Percentiles rank a stretch among this genome's conserved stretches.
Conservation (phyloP, 2,888 invertebrate species). For the Spisula solida region DNA sequence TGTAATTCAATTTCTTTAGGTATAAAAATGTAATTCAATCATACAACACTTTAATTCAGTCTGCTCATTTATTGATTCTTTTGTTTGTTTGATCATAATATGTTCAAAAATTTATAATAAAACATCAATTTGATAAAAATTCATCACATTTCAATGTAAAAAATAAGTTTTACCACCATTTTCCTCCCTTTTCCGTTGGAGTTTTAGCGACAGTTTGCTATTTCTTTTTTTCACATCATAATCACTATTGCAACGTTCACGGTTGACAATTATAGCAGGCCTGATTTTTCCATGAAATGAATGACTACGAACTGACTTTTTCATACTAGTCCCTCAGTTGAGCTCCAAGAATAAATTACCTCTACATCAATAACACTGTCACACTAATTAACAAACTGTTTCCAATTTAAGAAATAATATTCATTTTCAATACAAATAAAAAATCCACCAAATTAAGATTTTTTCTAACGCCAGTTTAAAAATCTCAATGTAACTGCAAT, state of each 20-base stretch:
- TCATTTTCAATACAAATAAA: neutral
- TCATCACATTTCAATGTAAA: too few species aligned
- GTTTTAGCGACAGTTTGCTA: neutral
- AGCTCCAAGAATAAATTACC: neutral
- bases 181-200: neutral
- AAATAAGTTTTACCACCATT: neutral
- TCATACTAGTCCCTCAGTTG: neutral
- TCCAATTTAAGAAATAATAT: neutral
- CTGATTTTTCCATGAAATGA: constrained; percentile 15
- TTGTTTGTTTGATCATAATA: too few species aligned
- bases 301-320: constrained; percentile 12
- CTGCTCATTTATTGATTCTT: too few species aligned
- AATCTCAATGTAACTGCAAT: neutral
- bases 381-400: neutral
- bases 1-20: too few species aligned
- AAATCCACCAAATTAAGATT: neutral
- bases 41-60: too few species aligned
- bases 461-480: neutral
- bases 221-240: neutral
- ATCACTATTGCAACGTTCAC: neutral
- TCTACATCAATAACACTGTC: neutral
- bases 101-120: too few species aligned
- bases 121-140: too few species aligned
- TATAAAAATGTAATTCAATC: too few species aligned
- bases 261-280: neutral